Conservation (phyloP, 2,888 invertebrate genomes). For the Folsomia candida region DNA sequence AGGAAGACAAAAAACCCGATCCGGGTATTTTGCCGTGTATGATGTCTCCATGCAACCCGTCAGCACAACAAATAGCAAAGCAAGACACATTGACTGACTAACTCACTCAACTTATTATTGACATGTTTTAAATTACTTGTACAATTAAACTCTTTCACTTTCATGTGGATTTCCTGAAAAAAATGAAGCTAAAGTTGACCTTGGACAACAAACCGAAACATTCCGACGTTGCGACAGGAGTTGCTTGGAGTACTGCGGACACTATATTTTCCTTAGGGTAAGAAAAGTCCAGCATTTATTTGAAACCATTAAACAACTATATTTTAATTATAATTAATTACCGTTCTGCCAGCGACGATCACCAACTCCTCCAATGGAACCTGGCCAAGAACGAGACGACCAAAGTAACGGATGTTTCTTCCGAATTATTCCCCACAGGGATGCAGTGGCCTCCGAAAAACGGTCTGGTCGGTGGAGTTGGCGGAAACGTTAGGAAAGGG, state of each 20-base stretch:
- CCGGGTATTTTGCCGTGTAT: no score
- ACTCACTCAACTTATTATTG: no score
- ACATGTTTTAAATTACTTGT: no score
- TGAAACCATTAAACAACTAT: no score
- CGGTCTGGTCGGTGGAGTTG: slow-evolving; percentile 27
- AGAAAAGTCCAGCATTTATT: slow-evolving; percentile 26
- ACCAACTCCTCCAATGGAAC: slow-evolving; percentile 84
- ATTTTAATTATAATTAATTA: no score
- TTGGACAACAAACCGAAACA: slow-evolving; percentile 73
- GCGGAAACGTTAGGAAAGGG: slow-evolving; percentile 32
- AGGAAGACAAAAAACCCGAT: no score
- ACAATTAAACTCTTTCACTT: no score
- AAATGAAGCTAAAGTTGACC: slow-evolving; percentile 81
- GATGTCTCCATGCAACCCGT: no score
- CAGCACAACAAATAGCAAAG: no score
- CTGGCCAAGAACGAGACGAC: slow-evolving; percentile 73
- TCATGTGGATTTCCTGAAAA: no score
- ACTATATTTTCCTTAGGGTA: slow-evolving; percentile 89
- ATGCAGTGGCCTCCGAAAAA: slow-evolving; percentile 82
- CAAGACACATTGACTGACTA: no score
- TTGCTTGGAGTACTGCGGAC: slow-evolving; percentile 90
- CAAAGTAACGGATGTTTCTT: slow-evolving; percentile 72
- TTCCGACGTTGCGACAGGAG: slow-evolving; percentile 77
- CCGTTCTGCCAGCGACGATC: slow-evolving; percentile 77
- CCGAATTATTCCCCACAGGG: slow-evolving; percentile 82